Percentiles rank a stretch among this genome's conserved stretches.
phyloP scores from a whole-genome alignment of 2,888 invertebrate species.

The Pseudolycoriella hygida region DNA sequence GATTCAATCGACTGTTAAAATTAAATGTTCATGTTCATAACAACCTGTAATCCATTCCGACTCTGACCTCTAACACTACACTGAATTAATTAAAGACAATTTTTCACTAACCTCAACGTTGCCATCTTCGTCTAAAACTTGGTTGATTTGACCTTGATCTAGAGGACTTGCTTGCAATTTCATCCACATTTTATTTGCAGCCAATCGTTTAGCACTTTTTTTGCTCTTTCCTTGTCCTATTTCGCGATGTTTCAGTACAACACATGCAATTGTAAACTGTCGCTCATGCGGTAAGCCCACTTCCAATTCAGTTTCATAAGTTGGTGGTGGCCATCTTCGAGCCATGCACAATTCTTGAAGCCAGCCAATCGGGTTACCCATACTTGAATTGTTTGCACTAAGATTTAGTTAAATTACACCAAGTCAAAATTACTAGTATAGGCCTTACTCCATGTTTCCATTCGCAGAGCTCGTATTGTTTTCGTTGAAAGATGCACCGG shows the following conservation, averaged over 20 bases:
- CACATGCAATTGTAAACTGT: slow-evolving; percentile 83
- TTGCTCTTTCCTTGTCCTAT: slow-evolving; percentile 85
- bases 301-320: slow-evolving; percentile 59
- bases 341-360: slow-evolving; percentile 94
- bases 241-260: slow-evolving; percentile 69
- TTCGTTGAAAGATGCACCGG: slow-evolving; percentile 49
- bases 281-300: slow-evolving; percentile 77
- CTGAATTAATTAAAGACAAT: no score
- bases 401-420: not conserved
- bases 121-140: slow-evolving; percentile 48
- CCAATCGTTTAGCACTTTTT: slow-evolving; percentile 90
- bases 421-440: no score
- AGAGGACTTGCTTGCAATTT: slow-evolving; percentile 60
- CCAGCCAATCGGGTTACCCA: slow-evolving; percentile 90
- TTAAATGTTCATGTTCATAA: no score
- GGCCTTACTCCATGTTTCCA: slow-evolving; percentile 10
- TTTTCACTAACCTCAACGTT: slow-evolving; percentile 45
- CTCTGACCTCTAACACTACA: no score
- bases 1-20: no score
- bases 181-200: slow-evolving; percentile 89
- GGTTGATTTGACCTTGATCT: slow-evolving; percentile 39
- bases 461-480: slow-evolving; percentile 29
- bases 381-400: slow-evolving; percentile 56
- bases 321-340: slow-evolving; percentile 85
- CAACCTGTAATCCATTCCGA: no score